phyloP scores from a whole-genome alignment of 2,888 invertebrate genomes.

The Arctia plantaginis region DNA sequence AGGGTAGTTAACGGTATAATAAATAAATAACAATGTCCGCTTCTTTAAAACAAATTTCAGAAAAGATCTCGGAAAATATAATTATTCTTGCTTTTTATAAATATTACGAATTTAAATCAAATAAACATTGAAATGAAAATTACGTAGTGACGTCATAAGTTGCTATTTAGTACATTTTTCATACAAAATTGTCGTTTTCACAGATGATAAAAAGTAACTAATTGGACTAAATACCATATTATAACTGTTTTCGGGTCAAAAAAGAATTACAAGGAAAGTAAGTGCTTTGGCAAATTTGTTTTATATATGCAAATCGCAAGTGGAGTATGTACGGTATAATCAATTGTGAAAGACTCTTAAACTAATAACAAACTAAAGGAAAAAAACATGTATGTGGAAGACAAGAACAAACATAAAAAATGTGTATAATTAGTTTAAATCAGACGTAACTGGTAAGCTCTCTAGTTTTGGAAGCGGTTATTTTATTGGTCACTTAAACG shows the following conservation, averaged over 20 bases:
- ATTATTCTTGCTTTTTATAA: too few relatives aligned
- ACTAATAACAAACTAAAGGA: not conserved
- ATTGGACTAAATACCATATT: too few relatives aligned
- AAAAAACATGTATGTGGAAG: not conserved
- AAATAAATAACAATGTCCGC: too few relatives aligned
- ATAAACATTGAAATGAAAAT: too few relatives aligned
- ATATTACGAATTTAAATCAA: too few relatives aligned
- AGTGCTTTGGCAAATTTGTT: not conserved
- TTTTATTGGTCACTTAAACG: constrained; percentile 50
- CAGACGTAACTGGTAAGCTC: constrained; percentile 8
- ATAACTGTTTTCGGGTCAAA: not conserved
- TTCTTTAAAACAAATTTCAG: too few relatives aligned
- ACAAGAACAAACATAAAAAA: not conserved
- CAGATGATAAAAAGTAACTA: too few relatives aligned
- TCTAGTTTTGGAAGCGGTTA: constrained; percentile 8
- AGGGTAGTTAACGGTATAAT: too few relatives aligned
- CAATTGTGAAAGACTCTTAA: not conserved
- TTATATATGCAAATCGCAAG: not conserved
- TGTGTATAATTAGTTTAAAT: not conserved
- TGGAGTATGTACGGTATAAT: not conserved
- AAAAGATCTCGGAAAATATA: too few relatives aligned
- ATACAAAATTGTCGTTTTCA: too few relatives aligned
- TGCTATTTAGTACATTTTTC: too few relatives aligned
- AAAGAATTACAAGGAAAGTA: not conserved
- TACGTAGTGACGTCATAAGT: too few relatives aligned